Evolutionary conservation across 2,113 vertebrate species (phyloP).

Genomic region (Bubalus kerabau): DNA sequence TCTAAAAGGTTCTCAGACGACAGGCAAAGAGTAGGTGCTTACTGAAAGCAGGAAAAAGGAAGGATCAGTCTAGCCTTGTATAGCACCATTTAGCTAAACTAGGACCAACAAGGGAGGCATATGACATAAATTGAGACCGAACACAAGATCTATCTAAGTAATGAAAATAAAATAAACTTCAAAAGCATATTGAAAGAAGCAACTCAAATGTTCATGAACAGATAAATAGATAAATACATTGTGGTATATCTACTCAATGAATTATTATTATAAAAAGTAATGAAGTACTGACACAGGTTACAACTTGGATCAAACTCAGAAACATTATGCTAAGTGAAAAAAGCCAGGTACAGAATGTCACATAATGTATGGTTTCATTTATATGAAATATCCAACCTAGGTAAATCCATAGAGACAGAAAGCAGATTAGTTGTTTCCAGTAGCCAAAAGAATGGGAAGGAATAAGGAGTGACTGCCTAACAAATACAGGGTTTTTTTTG

Average conservation of each 20-base stretch:
- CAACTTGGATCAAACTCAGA: neutral
- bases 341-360: neutral
- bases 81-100: neutral
- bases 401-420: neutral
- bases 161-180: neutral
- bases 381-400: neutral
- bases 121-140: neutral
- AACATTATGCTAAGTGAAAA: neutral
- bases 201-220: neutral
- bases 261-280: neutral
- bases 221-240: neutral
- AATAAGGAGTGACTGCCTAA: neutral
- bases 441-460: neutral
- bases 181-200: slow-evolving; percentile 13
- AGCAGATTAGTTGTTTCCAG: neutral
- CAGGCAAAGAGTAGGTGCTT: neutral
- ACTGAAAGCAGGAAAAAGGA: neutral
- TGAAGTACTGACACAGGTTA: neutral
- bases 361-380: neutral
- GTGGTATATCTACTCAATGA: neutral
- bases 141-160: neutral
- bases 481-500: neutral
- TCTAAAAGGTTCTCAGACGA: neutral
- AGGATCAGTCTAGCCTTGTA: neutral
- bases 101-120: neutral